Evolutionary conservation across 2,797 vertebrate species (phyloP).

Genomic region (Fistularia commersonii): DNA sequence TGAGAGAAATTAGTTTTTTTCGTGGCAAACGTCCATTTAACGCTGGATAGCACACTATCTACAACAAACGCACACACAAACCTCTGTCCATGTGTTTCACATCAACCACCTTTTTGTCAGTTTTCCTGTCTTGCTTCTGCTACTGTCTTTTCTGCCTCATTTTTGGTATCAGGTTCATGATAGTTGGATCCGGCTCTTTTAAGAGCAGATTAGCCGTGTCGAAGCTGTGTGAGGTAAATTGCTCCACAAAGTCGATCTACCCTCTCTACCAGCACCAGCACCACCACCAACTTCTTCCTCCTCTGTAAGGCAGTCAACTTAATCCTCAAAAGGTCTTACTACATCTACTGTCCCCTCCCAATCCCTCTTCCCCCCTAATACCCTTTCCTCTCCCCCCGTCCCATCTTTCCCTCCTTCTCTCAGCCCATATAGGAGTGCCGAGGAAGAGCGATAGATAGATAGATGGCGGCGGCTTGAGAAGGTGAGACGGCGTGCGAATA

Average conservation of each 20-base stretch:
- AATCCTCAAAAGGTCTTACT: slow-evolving; percentile 73
- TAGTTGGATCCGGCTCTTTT: slow-evolving; percentile 79
- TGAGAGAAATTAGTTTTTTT: no score
- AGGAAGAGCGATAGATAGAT: neutral
- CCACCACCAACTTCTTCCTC: slow-evolving; percentile 22
- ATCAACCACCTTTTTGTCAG: neutral
- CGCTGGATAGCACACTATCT: no score
- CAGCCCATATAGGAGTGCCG: slow-evolving; percentile 32
- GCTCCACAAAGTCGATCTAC: slow-evolving; percentile 69
- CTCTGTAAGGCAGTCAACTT: slow-evolving; percentile 64
- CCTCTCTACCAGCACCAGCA: slow-evolving; percentile 14
- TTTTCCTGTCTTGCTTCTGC: slow-evolving; percentile 21
- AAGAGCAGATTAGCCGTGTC: slow-evolving; percentile 79
- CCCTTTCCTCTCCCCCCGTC: slow-evolving; percentile 6
- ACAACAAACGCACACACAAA: slow-evolving; percentile 1
- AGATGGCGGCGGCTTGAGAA: neutral
- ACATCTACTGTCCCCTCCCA: slow-evolving; percentile 36
- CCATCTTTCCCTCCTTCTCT: slow-evolving; percentile 8
- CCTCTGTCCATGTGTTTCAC: slow-evolving; percentile 18
- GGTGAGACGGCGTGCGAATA: slow-evolving; percentile 13
- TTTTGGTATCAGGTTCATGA: slow-evolving; percentile 74
- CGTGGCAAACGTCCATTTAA: no score
- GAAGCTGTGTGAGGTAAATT: slow-evolving; percentile 79
- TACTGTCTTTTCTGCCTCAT: slow-evolving; percentile 36
- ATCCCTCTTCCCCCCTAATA: slow-evolving; percentile 21